Base-by-base conservation (phyloP, 2,888 invertebrate genomes). In the Latrodectus elegans region DNA sequence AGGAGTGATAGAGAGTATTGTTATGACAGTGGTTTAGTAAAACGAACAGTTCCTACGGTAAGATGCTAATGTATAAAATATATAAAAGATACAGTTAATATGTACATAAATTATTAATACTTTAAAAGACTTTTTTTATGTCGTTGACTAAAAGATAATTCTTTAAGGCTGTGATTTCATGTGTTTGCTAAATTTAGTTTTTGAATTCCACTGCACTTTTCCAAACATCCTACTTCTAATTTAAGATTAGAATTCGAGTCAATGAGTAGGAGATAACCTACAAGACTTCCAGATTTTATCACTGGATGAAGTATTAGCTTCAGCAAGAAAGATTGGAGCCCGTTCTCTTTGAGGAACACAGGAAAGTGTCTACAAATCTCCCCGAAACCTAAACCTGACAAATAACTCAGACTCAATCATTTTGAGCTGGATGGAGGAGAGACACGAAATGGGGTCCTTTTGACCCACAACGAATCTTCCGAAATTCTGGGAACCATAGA, bases 321-420 rank as follows among this genome's bases (percentile, higher is more conserved):
- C 60, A n/a, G 14, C 60, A 11, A n/a, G 60, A 60, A 60, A 60
- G 60, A n/a, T 60, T 60, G 14, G 60, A 60, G 60, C n/a, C n/a
- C 14, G n/a, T 60, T 60, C n/a, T 14, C 6, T 38, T 38, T 38
- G 3, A 38, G 38, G 38, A 38, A 38, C 38, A 38, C 6, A 64
- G 1, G 49, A 72, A 67, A 55, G 11, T 60, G 55, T 26, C 74
- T 55, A 78, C 84, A 84, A 78, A 84, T 84, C 78, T 84, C 73
- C 15, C 64, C 64, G 55, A 70, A 79, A 80, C 79, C 75, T 51
- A 74, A 68, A 38, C 68, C 72, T 87, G 86, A 87, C 86, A 87
- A 87, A 87, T 87, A 82, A 87, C 86, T 86, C 68, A 82, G 77
- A 49, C 72, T 77, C 81, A 81, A 87, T 87, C 86, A 87, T 86